A percentile compares a stretch with the other conserved stretches of the same genome.
Evolutionary conservation across 2,888 invertebrate genomes (phyloP).

Genomic region (Tanaodytes sp.): DNA sequence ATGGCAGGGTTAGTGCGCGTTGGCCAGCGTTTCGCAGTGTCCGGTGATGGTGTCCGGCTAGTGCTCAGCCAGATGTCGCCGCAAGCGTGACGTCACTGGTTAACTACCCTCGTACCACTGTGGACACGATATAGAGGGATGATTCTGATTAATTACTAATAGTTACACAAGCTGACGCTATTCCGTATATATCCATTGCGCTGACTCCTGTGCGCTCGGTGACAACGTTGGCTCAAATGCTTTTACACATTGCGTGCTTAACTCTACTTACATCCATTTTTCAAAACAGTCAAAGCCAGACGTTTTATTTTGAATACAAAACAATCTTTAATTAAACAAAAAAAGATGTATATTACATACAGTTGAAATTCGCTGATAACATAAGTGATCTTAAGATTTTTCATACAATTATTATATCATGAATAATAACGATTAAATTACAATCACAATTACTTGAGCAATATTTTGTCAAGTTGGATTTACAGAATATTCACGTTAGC

Average conservation of each 20-base stretch:
- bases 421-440: too few species aligned
- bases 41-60: slow-evolving; percentile 64
- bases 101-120: slow-evolving; percentile 67
- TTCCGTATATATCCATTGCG: slow-evolving; percentile 60
- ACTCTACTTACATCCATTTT: too few species aligned
- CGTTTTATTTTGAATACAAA: too few species aligned
- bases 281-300: too few species aligned
- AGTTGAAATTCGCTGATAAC: too few species aligned
- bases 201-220: slow-evolving; percentile 29
- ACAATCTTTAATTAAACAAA: too few species aligned
- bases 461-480: too few species aligned
- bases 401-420: too few species aligned
- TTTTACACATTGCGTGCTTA: slow-evolving; percentile 1
- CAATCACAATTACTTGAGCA: too few species aligned
- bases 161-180: slow-evolving; percentile 72
- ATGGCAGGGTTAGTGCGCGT: slow-evolving; percentile 62
- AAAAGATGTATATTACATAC: too few species aligned
- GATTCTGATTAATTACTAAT: slow-evolving; percentile 74
- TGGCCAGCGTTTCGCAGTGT: slow-evolving; percentile 61
- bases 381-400: too few species aligned
- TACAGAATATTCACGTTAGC: too few species aligned
- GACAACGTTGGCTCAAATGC: slow-evolving; percentile 27
- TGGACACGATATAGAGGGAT: slow-evolving; percentile 69
- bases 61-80: slow-evolving; percentile 72
- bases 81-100: slow-evolving; percentile 73